Evolutionary conservation across 1,140 invertebrate species (phyloP), one percentile per base, ranked within the genome.

Genomic region (Leptinotarsa lineolata): DNA sequence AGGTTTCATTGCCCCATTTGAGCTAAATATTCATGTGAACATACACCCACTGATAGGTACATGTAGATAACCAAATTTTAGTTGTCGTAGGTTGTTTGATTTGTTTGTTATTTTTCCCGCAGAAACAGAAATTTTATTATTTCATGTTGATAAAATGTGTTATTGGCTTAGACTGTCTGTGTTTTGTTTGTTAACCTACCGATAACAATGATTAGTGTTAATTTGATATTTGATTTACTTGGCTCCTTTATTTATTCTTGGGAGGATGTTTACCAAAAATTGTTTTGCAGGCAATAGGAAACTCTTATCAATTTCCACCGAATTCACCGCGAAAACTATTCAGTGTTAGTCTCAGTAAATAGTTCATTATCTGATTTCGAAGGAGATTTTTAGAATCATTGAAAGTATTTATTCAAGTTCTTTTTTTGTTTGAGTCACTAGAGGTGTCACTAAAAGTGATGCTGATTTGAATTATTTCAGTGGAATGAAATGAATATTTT

Each of bases 31-130:
- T 39, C 30, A 39, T 39, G 30, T 39, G 48, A 54, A 54, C 48
- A 54, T 18, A 54, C 30, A 39, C 2, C 16, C 48, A 4, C 48
- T 54, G 48, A 15, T 54, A 54, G 48, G 48, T 54, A 54, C 16
- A 54, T 13, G 48, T 18, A 54, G 48, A 54, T 54, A 54, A 54
- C 48, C 15, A 54, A 54, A 54, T 54, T 54, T 54, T 3, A 54
- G 48, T 66, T 66, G 64, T 66, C 64, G 64, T 66, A 66, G 64
- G 64, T 66, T 66, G 64, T 39, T 66, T n/a, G 39, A 66, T 66
- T 24, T 44, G 21, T 63, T 63, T 16, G 39, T 66, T 30, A 66
- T 66, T 66, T 66, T 66, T 66, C 22, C 39, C 44, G 64, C 64
- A 20, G 39, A 66, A 66, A 66, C 64, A 66, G n/a, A 66, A 66